Evolutionary conservation across 2,113 vertebrate genomes (phyloP).

Genomic region (Anguilla rostrata): DNA sequence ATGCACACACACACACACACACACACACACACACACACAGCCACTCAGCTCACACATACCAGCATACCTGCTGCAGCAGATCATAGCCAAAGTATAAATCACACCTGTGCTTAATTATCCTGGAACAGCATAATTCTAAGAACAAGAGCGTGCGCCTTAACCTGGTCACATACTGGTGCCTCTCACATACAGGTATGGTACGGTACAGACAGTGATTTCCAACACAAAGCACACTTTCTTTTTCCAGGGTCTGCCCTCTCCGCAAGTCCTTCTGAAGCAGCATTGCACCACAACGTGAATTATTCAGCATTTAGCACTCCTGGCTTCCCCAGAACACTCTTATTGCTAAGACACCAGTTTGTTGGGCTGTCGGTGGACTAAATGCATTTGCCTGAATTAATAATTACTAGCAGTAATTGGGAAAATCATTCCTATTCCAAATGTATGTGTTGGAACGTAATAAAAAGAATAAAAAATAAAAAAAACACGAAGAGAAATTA

Average conservation of each 20-base stretch:
- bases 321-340: neutral
- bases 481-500: slow-evolving; percentile 46
- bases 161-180: neutral
- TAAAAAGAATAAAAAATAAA: slow-evolving; percentile 28
- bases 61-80: neutral
- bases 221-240: slow-evolving; percentile 52
- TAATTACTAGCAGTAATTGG: slow-evolving; percentile 49
- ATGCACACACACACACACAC: slow-evolving; percentile 13
- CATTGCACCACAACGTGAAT: slow-evolving; percentile 70
- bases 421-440: neutral
- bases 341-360: slow-evolving; percentile 37
- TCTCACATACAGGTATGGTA: too few species aligned
- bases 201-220: slow-evolving; percentile 43
- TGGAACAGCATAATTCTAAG: neutral
- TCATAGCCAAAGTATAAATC: too few species aligned
- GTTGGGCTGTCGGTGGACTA: slow-evolving; percentile 52
- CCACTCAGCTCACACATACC: neutral
- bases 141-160: neutral
- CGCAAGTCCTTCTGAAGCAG: slow-evolving; percentile 76
- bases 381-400: slow-evolving; percentile 66
- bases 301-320: slow-evolving; percentile 56
- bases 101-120: too few species aligned
- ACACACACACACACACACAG: slow-evolving; percentile 25
- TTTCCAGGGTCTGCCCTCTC: slow-evolving; percentile 35
- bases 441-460: slow-evolving; percentile 14